Percentiles rank a stretch among this genome's conserved stretches.
These are phyloP conservation scores for Arion vulgaris DNA, from an alignment of 1,140 invertebrate genomes.

Conservation along the genomic window DNA sequence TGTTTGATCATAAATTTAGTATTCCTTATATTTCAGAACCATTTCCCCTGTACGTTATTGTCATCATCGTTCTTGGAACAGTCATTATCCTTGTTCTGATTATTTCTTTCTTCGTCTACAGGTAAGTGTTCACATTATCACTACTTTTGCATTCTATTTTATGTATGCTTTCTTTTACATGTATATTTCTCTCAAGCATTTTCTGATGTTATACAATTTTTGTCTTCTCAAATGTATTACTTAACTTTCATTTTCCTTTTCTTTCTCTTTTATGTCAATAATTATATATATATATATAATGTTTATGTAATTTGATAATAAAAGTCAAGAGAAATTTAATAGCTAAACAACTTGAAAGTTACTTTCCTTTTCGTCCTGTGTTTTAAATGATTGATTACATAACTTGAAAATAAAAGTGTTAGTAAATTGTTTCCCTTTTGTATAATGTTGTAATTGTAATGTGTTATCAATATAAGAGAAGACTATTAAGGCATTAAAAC, in stretches of 20 bases:
- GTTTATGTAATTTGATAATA: too few relatives aligned
- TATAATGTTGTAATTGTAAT: too few relatives aligned
- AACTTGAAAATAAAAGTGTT: too few relatives aligned
- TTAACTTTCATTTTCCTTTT: not conserved
- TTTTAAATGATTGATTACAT: too few relatives aligned
- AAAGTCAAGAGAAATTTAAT: too few relatives aligned
- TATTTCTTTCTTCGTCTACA: conserved; percentile 79
- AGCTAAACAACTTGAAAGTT: too few relatives aligned
- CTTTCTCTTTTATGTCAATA: not conserved
- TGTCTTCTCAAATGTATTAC: not conserved
- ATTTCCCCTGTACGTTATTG: conserved; percentile 85
- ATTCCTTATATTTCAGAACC: conserved; percentile 67
- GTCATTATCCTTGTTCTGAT: conserved; percentile 83
- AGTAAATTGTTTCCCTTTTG: too few relatives aligned
- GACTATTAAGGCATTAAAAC: too few relatives aligned
- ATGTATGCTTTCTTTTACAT: not conserved
- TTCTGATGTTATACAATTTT: not conserved
- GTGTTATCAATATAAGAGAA: too few relatives aligned
- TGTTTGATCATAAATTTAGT: too few relatives aligned
- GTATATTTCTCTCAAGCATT: not conserved
- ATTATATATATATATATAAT: too few relatives aligned
- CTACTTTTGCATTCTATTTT: not conserved
- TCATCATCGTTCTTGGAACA: conserved; percentile 85
- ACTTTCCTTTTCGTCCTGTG: too few relatives aligned
- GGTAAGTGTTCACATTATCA: conserved; percentile 63